Evolutionary conservation across 2,888 invertebrate genomes (phyloP).

Genomic region (Hyposoter dolosus): DNA sequence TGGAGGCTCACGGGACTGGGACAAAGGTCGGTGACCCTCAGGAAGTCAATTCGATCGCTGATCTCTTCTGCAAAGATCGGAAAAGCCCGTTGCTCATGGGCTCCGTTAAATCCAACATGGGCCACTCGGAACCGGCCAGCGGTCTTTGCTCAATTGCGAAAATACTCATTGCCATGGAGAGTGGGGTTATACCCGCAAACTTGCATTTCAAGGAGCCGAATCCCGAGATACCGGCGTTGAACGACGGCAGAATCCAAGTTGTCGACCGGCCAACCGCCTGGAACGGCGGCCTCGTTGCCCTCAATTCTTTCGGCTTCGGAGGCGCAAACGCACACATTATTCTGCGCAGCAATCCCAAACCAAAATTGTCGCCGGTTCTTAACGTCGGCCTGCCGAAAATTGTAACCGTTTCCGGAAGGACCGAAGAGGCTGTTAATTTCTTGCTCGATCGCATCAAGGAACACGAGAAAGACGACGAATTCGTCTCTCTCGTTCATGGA

Average conservation of each 20-base stretch:
- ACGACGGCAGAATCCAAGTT: constrained; percentile 96
- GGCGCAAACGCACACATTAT: constrained; percentile 98
- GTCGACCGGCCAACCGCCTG: constrained; percentile 93
- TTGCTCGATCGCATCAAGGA: constrained; percentile 88
- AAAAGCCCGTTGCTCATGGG: constrained; percentile 94
- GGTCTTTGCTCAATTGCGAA: constrained; percentile 97
- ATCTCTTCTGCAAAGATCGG: constrained; percentile 94
- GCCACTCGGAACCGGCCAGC: constrained; percentile 97
- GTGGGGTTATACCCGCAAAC: constrained; percentile 95
- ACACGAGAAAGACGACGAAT: constrained; percentile 88
- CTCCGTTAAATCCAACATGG: constrained; percentile 99
- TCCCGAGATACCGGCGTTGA: constrained; percentile 95
- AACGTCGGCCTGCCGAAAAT: constrained; percentile 88
- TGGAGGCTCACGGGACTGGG: constrained; percentile 99
- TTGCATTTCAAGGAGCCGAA: constrained; percentile 96
- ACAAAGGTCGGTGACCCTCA: constrained; percentile 99
- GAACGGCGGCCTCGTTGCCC: constrained; percentile 95
- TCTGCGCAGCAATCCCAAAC: constrained; percentile 92
- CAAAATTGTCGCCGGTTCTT: constrained; percentile 87
- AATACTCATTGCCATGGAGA: constrained; percentile 96
- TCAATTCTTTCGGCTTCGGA: constrained; percentile 99
- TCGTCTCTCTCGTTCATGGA: constrained; percentile 91
- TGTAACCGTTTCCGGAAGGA: constrained; percentile 93
- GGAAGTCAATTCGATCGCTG: constrained; percentile 97
- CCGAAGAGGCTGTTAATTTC: constrained; percentile 90